Percentiles rank a stretch among this genome's conserved stretches.
Evolutionary conservation across 2,888 invertebrate genomes (phyloP).

Genomic region (Rosalia funebris): DNA sequence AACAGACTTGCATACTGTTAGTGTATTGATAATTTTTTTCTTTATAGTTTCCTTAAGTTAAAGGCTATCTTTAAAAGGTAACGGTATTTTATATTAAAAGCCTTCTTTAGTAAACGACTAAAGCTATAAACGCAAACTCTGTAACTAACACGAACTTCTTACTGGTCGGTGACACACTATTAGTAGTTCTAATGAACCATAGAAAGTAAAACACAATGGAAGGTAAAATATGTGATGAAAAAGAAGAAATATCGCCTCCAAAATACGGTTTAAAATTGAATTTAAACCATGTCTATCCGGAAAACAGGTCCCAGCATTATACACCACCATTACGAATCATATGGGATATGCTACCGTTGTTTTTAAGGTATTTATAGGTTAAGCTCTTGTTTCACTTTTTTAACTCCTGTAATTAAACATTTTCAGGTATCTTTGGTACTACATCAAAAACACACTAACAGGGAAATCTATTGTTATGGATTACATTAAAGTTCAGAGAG

Average conservation of each 20-base stretch:
- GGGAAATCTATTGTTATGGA: conserved; percentile 83
- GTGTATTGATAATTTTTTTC: too few species aligned
- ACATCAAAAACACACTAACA: conserved; percentile 71
- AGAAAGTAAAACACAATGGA: neutral
- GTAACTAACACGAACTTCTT: too few species aligned
- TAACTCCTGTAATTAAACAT: neutral
- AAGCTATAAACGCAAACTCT: too few species aligned
- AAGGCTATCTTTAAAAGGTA: too few species aligned
- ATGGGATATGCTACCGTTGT: conserved; percentile 75
- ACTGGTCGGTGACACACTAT: neutral
- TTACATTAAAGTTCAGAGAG: conserved; percentile 74
- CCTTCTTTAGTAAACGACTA: too few species aligned
- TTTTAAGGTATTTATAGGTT: conserved; percentile 70
- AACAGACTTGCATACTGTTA: too few species aligned
- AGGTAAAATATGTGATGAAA: neutral
- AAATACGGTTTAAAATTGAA: conserved; percentile 78
- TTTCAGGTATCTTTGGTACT: conserved; percentile 78
- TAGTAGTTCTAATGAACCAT: neutral
- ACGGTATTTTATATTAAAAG: too few species aligned
- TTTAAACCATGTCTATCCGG: conserved; percentile 79
- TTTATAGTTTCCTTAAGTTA: too few species aligned
- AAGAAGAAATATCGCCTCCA: conserved; percentile 56
- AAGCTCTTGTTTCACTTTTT: conserved; percentile 34
- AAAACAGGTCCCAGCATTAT: conserved; percentile 75
- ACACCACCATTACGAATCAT: conserved; percentile 76